A percentile compares a stretch with the other conserved stretches of the same genome.
These are phyloP conservation scores for Buceros bicornis DNA, from an alignment of 2,797 vertebrate genomes.

Conservation along the genomic window DNA sequence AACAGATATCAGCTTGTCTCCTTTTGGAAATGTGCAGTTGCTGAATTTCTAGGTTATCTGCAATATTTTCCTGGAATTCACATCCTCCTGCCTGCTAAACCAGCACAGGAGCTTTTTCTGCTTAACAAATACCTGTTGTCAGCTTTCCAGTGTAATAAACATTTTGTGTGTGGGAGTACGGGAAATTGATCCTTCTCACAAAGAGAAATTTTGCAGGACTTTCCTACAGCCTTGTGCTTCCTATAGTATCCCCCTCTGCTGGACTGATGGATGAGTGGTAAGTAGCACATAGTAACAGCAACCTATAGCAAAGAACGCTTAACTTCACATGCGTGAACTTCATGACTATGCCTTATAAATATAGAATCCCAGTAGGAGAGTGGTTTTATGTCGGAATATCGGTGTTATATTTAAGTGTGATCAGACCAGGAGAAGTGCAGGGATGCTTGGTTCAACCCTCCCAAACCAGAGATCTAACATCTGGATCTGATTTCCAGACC, in stretches of 20 bases:
- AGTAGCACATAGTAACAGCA: background rate
- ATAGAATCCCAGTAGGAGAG: background rate
- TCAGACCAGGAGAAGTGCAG: background rate
- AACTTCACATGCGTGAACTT: fast-evolving
- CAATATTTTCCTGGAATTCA: background rate
- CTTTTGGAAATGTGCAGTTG: background rate
- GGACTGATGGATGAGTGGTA: background rate
- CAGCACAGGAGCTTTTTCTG: background rate
- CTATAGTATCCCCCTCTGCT: too few relatives aligned
- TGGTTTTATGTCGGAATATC: background rate
- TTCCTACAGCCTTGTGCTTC: background rate
- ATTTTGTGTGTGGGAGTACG: background rate
- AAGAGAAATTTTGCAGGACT: background rate
- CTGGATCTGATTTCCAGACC: background rate
- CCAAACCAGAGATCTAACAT: background rate
- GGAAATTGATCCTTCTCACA: background rate
- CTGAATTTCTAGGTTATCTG: background rate
- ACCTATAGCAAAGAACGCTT: background rate
- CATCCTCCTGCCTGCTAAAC: background rate
- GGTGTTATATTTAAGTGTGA: background rate
- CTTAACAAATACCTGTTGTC: background rate
- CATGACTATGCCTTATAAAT: background rate
- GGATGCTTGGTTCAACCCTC: background rate
- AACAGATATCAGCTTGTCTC: background rate
- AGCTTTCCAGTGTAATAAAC: background rate